Evolutionary conservation across 2,797 vertebrate species (phyloP).

Genomic region (Amphiprion clarkii): DNA sequence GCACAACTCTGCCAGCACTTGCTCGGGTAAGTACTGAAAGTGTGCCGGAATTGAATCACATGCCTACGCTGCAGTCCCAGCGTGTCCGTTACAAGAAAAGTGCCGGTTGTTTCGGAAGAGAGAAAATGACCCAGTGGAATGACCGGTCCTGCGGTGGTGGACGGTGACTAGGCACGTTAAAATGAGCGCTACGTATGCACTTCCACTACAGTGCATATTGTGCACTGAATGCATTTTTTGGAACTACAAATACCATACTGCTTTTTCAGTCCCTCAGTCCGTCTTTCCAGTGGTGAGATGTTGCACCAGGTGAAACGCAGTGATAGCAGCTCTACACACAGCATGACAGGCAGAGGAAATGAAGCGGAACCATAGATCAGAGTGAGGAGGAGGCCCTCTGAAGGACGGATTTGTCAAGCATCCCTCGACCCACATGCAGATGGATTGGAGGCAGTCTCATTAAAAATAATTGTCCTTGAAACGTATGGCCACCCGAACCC

Average conservation of each 20-base stretch:
- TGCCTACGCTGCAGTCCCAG: no score
- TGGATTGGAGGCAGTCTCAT: slow-evolving; percentile 78
- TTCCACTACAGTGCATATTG: not conserved
- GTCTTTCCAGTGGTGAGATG: slow-evolving; percentile 28
- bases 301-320: slow-evolving; percentile 61
- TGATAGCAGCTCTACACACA: slow-evolving; percentile 57
- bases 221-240: slow-evolving; percentile 30
- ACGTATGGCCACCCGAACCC: slow-evolving; percentile 71
- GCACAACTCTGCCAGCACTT: no score
- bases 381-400: slow-evolving; percentile 66
- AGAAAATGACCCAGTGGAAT: not conserved
- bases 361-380: slow-evolving; percentile 75
- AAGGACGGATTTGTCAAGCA: slow-evolving; percentile 79
- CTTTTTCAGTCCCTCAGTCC: slow-evolving; percentile 46
- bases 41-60: not conserved
- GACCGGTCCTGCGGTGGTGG: not conserved
- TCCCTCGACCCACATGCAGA: slow-evolving; percentile 77
- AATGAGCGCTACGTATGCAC: not conserved
- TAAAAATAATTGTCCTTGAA: slow-evolving; percentile 84
- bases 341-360: slow-evolving; percentile 74
- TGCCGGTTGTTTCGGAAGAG: not conserved
- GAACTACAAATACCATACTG: slow-evolving; percentile 54
- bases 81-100: not conserved
- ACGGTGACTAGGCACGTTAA: not conserved
- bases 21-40: not conserved